Base-by-base conservation (phyloP, 2,888 invertebrate genomes). In the Athalia cordata region DNA sequence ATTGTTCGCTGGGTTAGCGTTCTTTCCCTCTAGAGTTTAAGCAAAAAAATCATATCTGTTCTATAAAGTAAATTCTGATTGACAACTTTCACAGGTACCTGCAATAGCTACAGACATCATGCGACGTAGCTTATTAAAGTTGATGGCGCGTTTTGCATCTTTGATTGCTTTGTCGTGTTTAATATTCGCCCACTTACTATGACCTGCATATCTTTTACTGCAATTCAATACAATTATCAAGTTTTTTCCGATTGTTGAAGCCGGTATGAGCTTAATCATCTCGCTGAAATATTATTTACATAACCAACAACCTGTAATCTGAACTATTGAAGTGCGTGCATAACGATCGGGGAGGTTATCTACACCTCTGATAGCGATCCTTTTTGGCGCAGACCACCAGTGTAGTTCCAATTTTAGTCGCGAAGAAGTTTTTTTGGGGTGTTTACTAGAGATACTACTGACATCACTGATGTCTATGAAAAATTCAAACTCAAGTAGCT, bases 121-220 rank as follows among this genome's bases (percentile, higher is more conserved):
- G 47, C 91, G 88, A 0, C 91, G 80, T 4, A 93, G 86, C 84
- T 90, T 92, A 0, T 87, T 86, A 81, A 93, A 93, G 3, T 92
- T 77, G 3, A 81, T 55, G 0, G 92, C 85, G 84, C 91, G 92
- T 85, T 93, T 90, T 0, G 87, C 88, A 90, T 96, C 96, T 84
- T 94, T 94, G 7, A 91, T 89, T 0, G 91, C 93, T 89, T 96
- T 96, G 3, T 91, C 92, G 83, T 95, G 95, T 80, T 91, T 92
- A 50, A 96, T 95, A 87, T 96, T 96, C 47, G 93, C 92, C 95
- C 95, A 96, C 90, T 96, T 95, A 67, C 94, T 94, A 86, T 96
- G 96, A 0, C 96, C 96, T 0, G 95, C 95, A 52, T 80, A 87
- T 79, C 86, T 83, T 81, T 84, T 88, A 49, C 57, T 81, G 50